A percentile compares a stretch with the other conserved stretches of the same genome.
Evolutionary conservation across 2,113 vertebrate species (phyloP).

Genomic region (Ophthalmolycus amberensis): DNA sequence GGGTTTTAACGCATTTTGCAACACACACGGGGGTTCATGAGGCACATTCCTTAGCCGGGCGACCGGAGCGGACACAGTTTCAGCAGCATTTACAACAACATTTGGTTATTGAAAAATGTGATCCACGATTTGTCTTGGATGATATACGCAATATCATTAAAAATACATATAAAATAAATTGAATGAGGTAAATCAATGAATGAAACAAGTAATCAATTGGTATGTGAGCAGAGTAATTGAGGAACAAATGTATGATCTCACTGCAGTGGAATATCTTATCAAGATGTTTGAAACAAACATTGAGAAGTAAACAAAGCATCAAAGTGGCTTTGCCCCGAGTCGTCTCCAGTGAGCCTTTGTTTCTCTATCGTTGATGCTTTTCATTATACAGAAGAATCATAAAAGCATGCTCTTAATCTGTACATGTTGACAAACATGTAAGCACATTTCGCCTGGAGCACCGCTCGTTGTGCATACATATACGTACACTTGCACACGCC

Average conservation of each 20-base stretch:
- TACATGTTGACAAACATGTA: not conserved
- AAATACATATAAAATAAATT: not conserved
- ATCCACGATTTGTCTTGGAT: no score
- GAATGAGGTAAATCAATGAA: not conserved
- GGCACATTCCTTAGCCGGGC: no score
- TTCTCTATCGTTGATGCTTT: not conserved
- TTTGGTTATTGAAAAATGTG: no score
- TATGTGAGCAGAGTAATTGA: no score
- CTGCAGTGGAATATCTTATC: not conserved
- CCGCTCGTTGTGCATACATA: not conserved
- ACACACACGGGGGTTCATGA: no score
- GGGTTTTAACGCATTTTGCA: no score
- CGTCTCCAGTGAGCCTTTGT: not conserved
- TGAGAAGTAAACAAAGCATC: not conserved
- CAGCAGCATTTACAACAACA: no score
- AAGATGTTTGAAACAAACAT: not conserved
- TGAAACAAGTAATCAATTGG: not conserved
- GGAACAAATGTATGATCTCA: not conserved
- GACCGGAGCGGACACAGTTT: no score
- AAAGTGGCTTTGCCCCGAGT: not conserved
- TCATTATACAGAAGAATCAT: not conserved
- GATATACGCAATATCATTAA: no score
- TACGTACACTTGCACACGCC: not conserved
- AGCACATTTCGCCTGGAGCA: not conserved
- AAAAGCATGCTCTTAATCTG: conserved; percentile 1